These are phyloP conservation scores for Coleophora deauratella DNA, from an alignment of 2,888 invertebrate genomes.

Conservation along the genomic window DNA sequence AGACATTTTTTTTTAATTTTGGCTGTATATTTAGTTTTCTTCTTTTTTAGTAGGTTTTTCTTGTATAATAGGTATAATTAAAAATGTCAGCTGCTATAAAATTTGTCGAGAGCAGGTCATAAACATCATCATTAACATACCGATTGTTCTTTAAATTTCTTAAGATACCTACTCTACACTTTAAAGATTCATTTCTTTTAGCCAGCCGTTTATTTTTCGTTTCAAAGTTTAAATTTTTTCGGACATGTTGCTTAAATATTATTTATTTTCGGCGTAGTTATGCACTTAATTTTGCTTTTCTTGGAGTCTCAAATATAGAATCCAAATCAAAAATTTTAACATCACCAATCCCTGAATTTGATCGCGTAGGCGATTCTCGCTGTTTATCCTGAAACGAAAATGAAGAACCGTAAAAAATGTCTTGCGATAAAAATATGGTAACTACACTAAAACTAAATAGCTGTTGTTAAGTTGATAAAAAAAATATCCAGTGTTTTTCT, in stretches of 20 bases:
- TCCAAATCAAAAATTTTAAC: neutral
- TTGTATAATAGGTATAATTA: slow-evolving; percentile 1
- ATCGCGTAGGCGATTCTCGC: slow-evolving; percentile 21
- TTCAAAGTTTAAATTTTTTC: neutral
- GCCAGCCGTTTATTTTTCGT: neutral
- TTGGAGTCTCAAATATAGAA: slow-evolving; percentile 1
- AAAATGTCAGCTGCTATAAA: slow-evolving; percentile 9
- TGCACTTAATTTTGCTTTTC: slow-evolving; percentile 1
- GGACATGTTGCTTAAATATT: neutral
- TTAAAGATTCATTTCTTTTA: slow-evolving; percentile 9
- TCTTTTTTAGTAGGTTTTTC: slow-evolving; percentile 3
- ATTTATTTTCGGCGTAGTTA: neutral
- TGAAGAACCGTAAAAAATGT: neutral
- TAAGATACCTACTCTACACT: slow-evolving; percentile 10
- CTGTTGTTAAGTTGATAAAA: too few relatives aligned
- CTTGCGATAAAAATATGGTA: neutral
- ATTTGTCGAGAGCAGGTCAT: slow-evolving; percentile 5
- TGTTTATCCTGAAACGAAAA: slow-evolving; percentile 24
- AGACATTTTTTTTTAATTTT: neutral
- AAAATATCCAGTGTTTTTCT: too few relatives aligned
- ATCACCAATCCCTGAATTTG: neutral
- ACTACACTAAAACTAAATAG: neutral
- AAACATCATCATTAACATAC: slow-evolving; percentile 6
- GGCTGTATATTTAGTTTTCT: slow-evolving; percentile 1
- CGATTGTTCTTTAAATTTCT: slow-evolving; percentile 6